A percentile compares a stretch with the other conserved stretches of the same genome.
Conservation (phyloP, 2,113 vertebrate species). For the Psephotus haematonotus region DNA sequence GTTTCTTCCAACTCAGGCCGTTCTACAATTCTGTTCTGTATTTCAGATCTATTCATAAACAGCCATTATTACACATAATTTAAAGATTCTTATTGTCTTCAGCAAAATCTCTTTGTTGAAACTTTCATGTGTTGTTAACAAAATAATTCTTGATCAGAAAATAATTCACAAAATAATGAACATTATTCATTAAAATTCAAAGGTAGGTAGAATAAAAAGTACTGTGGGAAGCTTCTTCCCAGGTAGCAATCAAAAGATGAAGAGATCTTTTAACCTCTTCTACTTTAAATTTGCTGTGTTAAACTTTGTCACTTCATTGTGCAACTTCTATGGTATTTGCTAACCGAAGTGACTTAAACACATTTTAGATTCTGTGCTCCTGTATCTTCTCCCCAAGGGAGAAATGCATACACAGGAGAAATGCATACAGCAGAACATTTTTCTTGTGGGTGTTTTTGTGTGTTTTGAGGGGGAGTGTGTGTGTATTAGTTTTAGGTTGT, state of each 20-base stretch:
- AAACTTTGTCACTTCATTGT: background rate
- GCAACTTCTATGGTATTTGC: background rate
- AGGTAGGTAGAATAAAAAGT: background rate
- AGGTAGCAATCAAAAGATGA: background rate
- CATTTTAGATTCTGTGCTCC: background rate
- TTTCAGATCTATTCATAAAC: background rate
- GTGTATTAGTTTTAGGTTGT: fast-evolving
- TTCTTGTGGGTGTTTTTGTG: background rate
- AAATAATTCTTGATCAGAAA: background rate
- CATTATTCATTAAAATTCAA: background rate
- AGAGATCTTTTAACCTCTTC: background rate
- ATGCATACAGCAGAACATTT: background rate
- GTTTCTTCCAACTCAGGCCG: background rate
- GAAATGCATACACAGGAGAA: background rate
- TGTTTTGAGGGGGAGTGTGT: background rate
- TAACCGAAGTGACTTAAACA: background rate
- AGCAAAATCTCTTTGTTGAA: background rate
- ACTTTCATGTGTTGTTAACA: background rate
- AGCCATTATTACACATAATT: background rate
- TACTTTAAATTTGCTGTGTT: background rate
- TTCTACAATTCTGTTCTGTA: background rate
- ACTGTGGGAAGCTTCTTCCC: background rate
- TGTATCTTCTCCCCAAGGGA: background rate
- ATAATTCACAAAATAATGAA: background rate
- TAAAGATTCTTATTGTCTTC: background rate